Evolutionary conservation across 2,888 invertebrate species (phyloP).

Genomic region (Cephus pulcher): DNA sequence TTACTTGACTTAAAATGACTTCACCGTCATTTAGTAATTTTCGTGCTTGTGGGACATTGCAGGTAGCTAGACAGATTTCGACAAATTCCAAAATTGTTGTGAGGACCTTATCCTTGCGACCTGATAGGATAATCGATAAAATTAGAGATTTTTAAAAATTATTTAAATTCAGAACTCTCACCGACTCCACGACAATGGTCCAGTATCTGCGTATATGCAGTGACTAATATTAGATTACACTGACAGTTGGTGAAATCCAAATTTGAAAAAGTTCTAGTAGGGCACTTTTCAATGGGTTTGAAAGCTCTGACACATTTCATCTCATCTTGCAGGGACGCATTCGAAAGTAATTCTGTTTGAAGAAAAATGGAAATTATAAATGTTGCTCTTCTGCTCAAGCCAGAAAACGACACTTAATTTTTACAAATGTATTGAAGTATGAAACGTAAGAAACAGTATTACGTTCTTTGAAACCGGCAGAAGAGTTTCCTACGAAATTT

Average conservation of each 20-base stretch:
- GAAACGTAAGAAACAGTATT: background rate
- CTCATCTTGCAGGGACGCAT: too few relatives aligned
- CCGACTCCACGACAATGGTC: slow-evolving; percentile 74
- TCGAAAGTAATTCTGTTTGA: too few relatives aligned
- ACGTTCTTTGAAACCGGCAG: background rate
- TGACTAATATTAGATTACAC: slow-evolving; percentile 70
- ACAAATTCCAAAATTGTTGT: slow-evolving; percentile 72
- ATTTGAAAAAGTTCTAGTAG: slow-evolving; percentile 67
- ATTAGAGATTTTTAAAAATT: background rate
- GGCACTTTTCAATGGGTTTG: slow-evolving; percentile 24
- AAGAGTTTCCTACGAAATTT: slow-evolving; percentile 8
- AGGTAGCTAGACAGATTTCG: slow-evolving; percentile 69
- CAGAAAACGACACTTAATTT: background rate
- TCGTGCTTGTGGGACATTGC: slow-evolving; percentile 71
- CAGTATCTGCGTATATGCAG: slow-evolving; percentile 72
- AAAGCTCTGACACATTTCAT: slow-evolving; percentile 6
- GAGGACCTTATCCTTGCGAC: slow-evolving; percentile 67
- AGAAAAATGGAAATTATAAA: too few relatives aligned
- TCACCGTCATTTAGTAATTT: slow-evolving; percentile 70
- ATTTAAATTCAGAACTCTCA: slow-evolving; percentile 42
- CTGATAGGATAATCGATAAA: slow-evolving; percentile 48
- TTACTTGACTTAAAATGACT: slow-evolving; percentile 45
- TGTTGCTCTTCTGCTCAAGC: background rate
- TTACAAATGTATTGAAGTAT: background rate
- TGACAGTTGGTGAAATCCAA: slow-evolving; percentile 71